phyloP scores from a whole-genome alignment of 2,113 vertebrate genomes.

The Xiphorhynchus elegans region DNA sequence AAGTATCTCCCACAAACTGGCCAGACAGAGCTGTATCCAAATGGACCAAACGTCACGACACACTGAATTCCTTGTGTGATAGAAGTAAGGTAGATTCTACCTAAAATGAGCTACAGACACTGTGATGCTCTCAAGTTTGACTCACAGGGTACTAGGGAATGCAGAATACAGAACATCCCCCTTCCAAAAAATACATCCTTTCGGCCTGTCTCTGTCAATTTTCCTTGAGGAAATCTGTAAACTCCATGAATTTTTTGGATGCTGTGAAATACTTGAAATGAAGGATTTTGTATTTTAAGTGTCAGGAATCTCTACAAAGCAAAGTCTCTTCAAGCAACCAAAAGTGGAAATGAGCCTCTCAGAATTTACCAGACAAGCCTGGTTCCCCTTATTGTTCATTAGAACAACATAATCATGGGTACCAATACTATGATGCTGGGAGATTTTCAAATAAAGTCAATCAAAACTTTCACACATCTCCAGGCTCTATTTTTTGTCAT shows the following conservation, averaged over 20 bases:
- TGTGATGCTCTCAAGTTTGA: background rate
- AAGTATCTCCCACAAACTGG: background rate
- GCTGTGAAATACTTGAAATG: background rate
- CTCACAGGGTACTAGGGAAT: background rate
- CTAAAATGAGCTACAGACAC: background rate
- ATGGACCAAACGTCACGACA: background rate
- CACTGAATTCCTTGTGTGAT: background rate
- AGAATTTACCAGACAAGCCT: background rate
- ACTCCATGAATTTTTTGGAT: background rate
- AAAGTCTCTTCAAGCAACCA: background rate
- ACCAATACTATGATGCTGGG: background rate
- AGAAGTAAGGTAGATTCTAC: background rate
- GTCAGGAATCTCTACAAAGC: background rate
- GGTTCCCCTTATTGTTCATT: background rate
- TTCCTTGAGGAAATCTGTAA: background rate
- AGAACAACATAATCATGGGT: background rate
- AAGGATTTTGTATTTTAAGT: background rate
- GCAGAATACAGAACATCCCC: background rate
- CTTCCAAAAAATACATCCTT: background rate
- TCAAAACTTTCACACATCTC: background rate
- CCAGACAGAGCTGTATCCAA: background rate
- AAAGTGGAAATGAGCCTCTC: background rate
- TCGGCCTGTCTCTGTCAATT: background rate
- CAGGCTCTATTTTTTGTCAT: background rate
- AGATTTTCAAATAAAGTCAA: background rate